Base-by-base conservation (phyloP, 2,797 vertebrate species). In the Gila robusta region DNA sequence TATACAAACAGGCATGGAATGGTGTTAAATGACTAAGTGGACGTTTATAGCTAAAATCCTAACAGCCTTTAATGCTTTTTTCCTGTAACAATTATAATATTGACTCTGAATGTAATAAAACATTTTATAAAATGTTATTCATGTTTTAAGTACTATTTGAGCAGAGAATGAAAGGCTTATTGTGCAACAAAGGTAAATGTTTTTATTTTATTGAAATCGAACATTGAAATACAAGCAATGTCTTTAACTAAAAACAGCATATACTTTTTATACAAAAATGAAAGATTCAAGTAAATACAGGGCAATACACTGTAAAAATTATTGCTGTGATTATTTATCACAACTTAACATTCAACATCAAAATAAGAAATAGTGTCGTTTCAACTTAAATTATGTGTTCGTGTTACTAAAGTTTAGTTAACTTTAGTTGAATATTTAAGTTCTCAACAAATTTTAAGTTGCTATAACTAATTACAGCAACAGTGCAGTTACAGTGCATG, bases 121-220 rank as follows among this genome's bases (percentile, higher is more conserved):
- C 41, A 37, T 76, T 77, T 77, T 0, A 26, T 49, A 37, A 73
- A 73, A n/a, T 35, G 39, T 3, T 5, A 44, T n/a, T 64, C 70
- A 49, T 47, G 70, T 83, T 82, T 21, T 47, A 17, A 28, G 21
- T 62, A 73, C 47, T 70, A 49, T 84, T 74, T 83, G 39, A 35
- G 3, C 16, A 52, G 23, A 7, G 23, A 66, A 62, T 66, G 17
- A 52, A 77, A 17, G 8, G 17, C 4, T 41, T 12, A 19, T 54
- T 54, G 23, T 52, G 16, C 23, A 66, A 21, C 11, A 28, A 80
- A 32, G 39, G 6, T 81, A 54, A 71, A 72, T 72, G 39, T 44
- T 67, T 39, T 67, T 39, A 7, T 32, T 84, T 84, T 84, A 84
- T 77, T 84, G 23, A 54, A 39, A 67, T 37, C 4, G 5, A 56